Conservation (phyloP, 2,888 invertebrate genomes). For the Fragum fragum region DNA sequence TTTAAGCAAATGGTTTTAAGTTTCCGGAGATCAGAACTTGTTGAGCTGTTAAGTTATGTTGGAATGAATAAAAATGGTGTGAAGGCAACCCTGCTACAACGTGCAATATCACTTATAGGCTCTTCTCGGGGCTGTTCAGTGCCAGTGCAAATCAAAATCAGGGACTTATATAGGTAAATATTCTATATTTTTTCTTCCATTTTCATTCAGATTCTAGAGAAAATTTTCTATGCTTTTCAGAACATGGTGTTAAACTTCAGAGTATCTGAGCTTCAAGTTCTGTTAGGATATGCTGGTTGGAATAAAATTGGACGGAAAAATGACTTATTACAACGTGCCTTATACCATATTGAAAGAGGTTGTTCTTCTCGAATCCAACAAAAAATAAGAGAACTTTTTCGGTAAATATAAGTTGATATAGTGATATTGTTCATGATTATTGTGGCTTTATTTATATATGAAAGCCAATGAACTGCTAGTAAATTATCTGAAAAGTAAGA, state of each 20-base stretch:
- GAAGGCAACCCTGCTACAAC: constrained; percentile 92
- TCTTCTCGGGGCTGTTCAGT: constrained; percentile 89
- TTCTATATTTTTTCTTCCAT: constrained; percentile 1
- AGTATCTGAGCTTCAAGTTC: constrained; percentile 94
- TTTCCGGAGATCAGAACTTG: constrained; percentile 94
- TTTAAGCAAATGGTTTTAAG: constrained; percentile 89
- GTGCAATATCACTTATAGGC: constrained; percentile 91
- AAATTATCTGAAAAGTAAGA: no score
- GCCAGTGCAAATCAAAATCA: constrained; percentile 90
- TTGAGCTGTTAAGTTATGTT: constrained; percentile 93
- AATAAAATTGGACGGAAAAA: constrained; percentile 93
- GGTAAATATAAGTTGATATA: constrained; percentile 82
- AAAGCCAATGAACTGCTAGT: no score
- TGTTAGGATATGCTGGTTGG: constrained; percentile 93
- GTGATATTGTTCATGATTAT: neutral
- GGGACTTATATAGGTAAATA: constrained; percentile 90
- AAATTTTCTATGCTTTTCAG: constrained; percentile 78
- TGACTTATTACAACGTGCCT: constrained; percentile 92
- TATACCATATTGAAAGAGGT: constrained; percentile 90
- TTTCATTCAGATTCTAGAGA: constrained; percentile 20
- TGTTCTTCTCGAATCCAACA: constrained; percentile 90
- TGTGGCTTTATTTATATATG: neutral
- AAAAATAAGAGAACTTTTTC: constrained; percentile 91
- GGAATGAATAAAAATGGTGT: constrained; percentile 93
- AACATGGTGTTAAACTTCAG: constrained; percentile 91